Evolutionary conservation across 2,797 vertebrate species (phyloP), one percentile per base, ranked within the genome.

Genomic region (Tokudaia tokunoshimensis): DNA sequence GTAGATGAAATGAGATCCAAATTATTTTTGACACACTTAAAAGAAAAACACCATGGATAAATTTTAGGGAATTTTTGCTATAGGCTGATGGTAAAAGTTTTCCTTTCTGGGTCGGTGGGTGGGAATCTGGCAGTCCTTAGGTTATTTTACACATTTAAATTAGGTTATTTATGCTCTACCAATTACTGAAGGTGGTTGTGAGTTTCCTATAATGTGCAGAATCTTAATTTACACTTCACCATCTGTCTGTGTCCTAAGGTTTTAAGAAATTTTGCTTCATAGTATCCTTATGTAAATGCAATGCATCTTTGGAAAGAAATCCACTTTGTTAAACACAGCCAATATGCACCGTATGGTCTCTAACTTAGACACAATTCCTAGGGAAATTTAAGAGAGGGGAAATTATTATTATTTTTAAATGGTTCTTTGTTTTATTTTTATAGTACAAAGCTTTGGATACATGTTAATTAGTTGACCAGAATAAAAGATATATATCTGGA

Each of bases 71-170:
- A 92, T 92, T 96, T 91, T 87, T 86, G 86, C 55, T 91, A 20
- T 85, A n/a, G 67, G 5, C 75, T 94, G 92, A 94, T 94, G 80
- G 13, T 78, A 79, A 86, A 88, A 95, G 63, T 83, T 96, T 95
- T 94, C 86, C 89, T 59, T 89, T 78, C 2, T 59, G 37, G 52
- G 41, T 88, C 52, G 82, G 37, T 52, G 44, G 63, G 41, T 47
- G 31, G 41, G n/a, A 78, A 89, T 83, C 57, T 95, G 91, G 82
- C 85, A 96, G 78, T 85, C 74, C 79, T 85, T 72, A 15, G 52
- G 47, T 96, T 96, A 55, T 95, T 96, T 95, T 93, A 95, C 78
- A 96, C 82, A 93, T 97, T 94, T 97, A 97, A 97, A 94, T 96
- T 91, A 86, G 86, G 67, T 91, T 96, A 92, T 97, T 95, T 95